Percentiles rank a stretch among this genome's conserved stretches.
Evolutionary conservation across 2,797 vertebrate species (phyloP).

Genomic region (Mormyrus hasselquistii): DNA sequence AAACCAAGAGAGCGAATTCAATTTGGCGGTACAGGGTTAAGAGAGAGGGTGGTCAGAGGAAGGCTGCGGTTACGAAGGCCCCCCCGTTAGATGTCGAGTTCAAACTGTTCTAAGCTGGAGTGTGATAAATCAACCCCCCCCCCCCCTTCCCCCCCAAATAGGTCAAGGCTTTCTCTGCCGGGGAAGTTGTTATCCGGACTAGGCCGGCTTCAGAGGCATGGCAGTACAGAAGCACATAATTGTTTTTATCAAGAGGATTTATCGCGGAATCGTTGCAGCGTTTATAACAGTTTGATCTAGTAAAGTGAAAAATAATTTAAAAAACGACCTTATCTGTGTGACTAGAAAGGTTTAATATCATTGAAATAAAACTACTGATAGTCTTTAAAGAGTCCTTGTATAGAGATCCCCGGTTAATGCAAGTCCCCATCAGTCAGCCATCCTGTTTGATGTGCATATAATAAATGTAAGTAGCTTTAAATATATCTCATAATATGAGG

Average conservation of each 20-base stretch:
- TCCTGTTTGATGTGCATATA: not conserved
- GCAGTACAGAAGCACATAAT: not conserved
- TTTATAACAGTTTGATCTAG: not conserved
- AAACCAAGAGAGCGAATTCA: not conserved
- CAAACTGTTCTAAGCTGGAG: not conserved
- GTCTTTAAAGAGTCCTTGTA: not conserved
- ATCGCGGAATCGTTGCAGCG: not conserved
- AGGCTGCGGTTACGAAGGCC: not conserved
- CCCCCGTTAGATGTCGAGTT: not conserved
- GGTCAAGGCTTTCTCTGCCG: slow-evolving; percentile 3
- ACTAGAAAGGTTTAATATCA: not conserved
- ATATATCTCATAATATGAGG: not conserved
- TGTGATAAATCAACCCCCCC: slow-evolving; percentile 11
- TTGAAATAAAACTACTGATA: not conserved
- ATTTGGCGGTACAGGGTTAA: not conserved
- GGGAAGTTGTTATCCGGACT: not conserved
- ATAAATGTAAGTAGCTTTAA: not conserved
- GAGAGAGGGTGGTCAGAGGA: not conserved
- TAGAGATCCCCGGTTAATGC: not conserved
- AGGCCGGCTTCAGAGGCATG: not conserved
- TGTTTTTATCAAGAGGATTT: slow-evolving; percentile 7
- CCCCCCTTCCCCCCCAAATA: not conserved
- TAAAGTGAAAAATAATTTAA: not conserved
- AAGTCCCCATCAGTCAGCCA: not conserved
- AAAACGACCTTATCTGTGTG: not conserved